Evolutionary conservation across 1,140 invertebrate genomes (phyloP), one percentile per base, ranked within the genome.

Genomic region (Bactericera cockerelli): DNA sequence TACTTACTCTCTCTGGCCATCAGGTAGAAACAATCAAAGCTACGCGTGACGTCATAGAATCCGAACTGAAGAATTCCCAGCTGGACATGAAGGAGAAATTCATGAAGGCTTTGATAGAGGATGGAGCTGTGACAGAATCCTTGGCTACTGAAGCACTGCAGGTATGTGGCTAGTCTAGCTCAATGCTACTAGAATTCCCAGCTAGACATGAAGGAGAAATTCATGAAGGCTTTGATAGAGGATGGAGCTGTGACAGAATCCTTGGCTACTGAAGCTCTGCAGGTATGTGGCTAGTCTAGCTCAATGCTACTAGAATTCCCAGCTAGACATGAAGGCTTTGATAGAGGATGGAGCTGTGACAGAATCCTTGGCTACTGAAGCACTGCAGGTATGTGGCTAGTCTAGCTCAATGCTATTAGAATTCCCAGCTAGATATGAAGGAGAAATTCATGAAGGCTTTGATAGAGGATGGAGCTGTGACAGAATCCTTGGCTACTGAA

Each of bases 51-150:
- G 81, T 78, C 13, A 83, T 96, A 26, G 92, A 97, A 73, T 78
- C 75, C 4, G 87, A 94, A 73, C 73, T 98, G 0, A 94, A 95
- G 69, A 82, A 81, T 26, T 77, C 84, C 2, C 84, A 80, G 2
- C 77, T 83, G 64, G 91, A 98, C 69, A 87, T 98, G 81, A 89
- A 88, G 70, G 74, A 81, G 16, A 77, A 80, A 66, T 95, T 96
- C 69, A 73, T 93, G 56, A 71, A 73, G 49, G 87, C 90, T 1
- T 72, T 98, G 61, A 79, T 82, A 10, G 80, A 86, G 65, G 87
- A 93, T 70, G 90, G 91, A 24, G 80, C 81, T 1, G 83, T 97
- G 22, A 89, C 92, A 72, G 94, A 98, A 72, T 62, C 65, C 21
- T 54, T 49, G 19, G 42, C n/a, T 8, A 49, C 42, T 4, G 42